phyloP scores from a whole-genome alignment of 2,888 invertebrate species.

The Adelognathus sp. region DNA sequence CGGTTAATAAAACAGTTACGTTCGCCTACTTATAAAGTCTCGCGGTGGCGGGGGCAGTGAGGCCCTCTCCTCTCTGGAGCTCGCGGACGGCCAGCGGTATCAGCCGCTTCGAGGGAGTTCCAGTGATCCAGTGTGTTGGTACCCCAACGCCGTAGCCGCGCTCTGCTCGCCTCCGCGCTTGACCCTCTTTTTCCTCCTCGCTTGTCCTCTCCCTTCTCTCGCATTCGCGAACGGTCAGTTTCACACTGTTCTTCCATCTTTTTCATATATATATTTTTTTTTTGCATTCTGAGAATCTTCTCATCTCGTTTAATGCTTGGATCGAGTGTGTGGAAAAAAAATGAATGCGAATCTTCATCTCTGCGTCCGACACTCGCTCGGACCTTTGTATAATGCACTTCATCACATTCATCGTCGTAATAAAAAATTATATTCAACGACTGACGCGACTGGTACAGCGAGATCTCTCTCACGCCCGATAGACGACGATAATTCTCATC shows the following conservation, averaged over 20 bases:
- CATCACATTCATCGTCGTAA: slow-evolving; percentile 13
- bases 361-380: neutral
- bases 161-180: slow-evolving; percentile 42
- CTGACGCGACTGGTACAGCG: slow-evolving; percentile 16
- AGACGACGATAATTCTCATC: slow-evolving; percentile 47
- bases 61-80: slow-evolving; percentile 23
- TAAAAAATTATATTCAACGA: slow-evolving; percentile 37
- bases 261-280: neutral
- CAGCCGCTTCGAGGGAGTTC: slow-evolving; percentile 55
- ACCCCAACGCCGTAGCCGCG: slow-evolving; percentile 6
- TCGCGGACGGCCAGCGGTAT: slow-evolving; percentile 54
- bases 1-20: slow-evolving; percentile 79
- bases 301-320: neutral
- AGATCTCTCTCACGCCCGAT: neutral
- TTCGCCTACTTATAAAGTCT: slow-evolving; percentile 75
- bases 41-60: slow-evolving; percentile 41
- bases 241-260: neutral
- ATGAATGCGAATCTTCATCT: neutral
- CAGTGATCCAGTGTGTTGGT: slow-evolving; percentile 61
- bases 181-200: slow-evolving; percentile 52
- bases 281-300: neutral
- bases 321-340: neutral
- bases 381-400: neutral
- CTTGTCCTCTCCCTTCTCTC: slow-evolving; percentile 11
- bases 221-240: slow-evolving; percentile 13